A percentile compares a stretch with the other conserved stretches of the same genome.
Evolutionary conservation across 2,888 invertebrate species (phyloP).

Genomic region (Mimumesa dahlbomi): DNA sequence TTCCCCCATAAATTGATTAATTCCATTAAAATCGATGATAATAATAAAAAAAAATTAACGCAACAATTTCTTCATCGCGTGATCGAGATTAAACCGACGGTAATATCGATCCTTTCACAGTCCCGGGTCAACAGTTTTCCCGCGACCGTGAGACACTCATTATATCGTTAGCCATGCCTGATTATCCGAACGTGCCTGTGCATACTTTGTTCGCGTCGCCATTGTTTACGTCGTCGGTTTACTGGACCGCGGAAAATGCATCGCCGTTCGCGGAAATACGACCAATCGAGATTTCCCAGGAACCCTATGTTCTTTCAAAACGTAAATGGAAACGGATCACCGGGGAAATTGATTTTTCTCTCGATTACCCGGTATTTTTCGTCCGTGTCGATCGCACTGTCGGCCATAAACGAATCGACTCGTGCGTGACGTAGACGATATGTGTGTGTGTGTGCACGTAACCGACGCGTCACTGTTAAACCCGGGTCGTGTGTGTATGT

Average conservation of each 20-base stretch:
- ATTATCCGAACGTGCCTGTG: conserved; percentile 74
- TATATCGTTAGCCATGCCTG: conserved; percentile 69
- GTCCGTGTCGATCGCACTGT: no score
- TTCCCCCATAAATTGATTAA: neutral
- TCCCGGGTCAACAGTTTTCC: conserved; percentile 58
- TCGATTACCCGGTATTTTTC: no score
- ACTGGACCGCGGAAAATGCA: conserved; percentile 16
- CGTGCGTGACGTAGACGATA: conserved; percentile 24
- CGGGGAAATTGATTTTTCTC: no score
- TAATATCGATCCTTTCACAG: no score
- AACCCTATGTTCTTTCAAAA: no score
- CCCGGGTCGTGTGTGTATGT: conserved; percentile 35
- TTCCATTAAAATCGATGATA: neutral
- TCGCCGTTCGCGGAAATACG: no score
- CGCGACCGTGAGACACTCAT: conserved; percentile 57
- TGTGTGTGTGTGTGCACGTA: conserved; percentile 27
- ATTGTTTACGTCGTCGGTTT: conserved; percentile 36
- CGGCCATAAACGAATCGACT: neutral
- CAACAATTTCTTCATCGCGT: neutral
- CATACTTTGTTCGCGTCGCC: conserved; percentile 59
- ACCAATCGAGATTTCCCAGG: no score
- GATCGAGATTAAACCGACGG: neutral
- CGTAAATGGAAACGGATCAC: no score
- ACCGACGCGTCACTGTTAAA: no score
- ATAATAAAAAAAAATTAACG: no score